Percentiles rank a stretch among this genome's conserved stretches.
Evolutionary conservation across 30 jellyfish, hydroid and myxozoan species (phyloP).

Genomic region (Cassiopea xamachana): DNA sequence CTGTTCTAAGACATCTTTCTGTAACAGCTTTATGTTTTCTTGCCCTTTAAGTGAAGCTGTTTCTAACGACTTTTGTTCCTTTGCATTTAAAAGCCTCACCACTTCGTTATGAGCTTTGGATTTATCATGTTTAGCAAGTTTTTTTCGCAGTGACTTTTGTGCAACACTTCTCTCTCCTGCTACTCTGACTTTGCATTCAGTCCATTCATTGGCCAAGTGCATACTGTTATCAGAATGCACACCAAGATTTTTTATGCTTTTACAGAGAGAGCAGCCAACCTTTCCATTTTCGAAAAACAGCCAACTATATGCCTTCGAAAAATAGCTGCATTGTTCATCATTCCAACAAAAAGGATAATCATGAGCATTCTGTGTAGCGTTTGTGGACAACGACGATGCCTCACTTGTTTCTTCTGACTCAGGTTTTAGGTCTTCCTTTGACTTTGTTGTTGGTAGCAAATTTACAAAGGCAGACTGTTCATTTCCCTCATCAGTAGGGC

Average conservation of each 20-base stretch:
- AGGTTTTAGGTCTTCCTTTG: not conserved
- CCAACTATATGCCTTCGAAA: slow-evolving; percentile 18
- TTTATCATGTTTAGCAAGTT: slow-evolving; percentile 6
- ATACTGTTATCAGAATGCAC: slow-evolving; percentile 2
- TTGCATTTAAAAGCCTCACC: not conserved
- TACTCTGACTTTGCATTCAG: not conserved
- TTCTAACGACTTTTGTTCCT: slow-evolving; percentile 4
- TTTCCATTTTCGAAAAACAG: slow-evolving; percentile 11
- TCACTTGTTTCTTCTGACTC: not conserved
- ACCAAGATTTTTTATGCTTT: slow-evolving; percentile 9
- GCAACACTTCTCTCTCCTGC: slow-evolving; percentile 8
- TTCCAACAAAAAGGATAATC: slow-evolving; percentile 42
- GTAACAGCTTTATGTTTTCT: slow-evolving; percentile 16
- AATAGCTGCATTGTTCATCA: slow-evolving; percentile 35
- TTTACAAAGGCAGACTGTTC: not conserved
- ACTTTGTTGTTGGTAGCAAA: not conserved
- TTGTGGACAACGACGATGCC: not conserved
- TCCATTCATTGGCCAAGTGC: slow-evolving; percentile 6
- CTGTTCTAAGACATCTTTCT: slow-evolving; percentile 27
- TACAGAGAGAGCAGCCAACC: slow-evolving; percentile 11
- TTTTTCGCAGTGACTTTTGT: slow-evolving; percentile 5
- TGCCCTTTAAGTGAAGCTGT: slow-evolving; percentile 9
- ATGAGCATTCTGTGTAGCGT: slow-evolving; percentile 8
- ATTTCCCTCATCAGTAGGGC: too few relatives aligned
- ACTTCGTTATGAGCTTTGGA: not conserved